These are phyloP conservation scores for Caenorhabditis sp. DNA, from an alignment of 2,888 invertebrate genomes.

Conservation along the genomic window DNA sequence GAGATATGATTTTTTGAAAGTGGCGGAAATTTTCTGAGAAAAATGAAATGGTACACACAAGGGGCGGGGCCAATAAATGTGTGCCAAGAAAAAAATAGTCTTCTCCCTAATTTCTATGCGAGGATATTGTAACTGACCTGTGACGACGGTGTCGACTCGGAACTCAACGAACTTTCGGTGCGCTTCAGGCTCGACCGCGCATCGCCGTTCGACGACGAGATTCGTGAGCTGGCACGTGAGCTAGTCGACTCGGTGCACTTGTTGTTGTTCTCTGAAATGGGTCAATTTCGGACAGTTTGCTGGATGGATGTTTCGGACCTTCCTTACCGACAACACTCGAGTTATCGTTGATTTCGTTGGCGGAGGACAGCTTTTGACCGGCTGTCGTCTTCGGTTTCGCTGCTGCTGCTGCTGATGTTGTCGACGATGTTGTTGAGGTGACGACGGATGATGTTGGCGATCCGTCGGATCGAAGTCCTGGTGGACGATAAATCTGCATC, in stretches of 20 bases:
- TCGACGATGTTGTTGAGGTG: not conserved
- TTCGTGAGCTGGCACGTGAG: constrained; percentile 45
- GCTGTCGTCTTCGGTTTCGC: constrained; percentile 55
- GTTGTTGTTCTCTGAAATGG: constrained; percentile 45
- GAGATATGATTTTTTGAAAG: too few species aligned
- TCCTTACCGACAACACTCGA: not conserved
- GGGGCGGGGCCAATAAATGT: too few species aligned
- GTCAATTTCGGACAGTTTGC: too few species aligned
- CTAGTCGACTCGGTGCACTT: constrained; percentile 46
- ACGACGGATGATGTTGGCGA: constrained; percentile 20
- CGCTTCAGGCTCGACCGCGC: constrained; percentile 38
- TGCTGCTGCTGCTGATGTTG: constrained; percentile 25
- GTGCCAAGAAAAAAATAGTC: too few species aligned
- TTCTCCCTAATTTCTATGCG: too few species aligned
- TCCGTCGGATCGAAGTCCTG: constrained; percentile 49
- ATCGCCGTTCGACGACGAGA: constrained; percentile 31
- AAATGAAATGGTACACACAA: too few species aligned
- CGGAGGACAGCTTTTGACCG: constrained; percentile 57
- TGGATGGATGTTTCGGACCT: not conserved
- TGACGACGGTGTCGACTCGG: constrained; percentile 45
- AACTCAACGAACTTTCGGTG: constrained; percentile 50
- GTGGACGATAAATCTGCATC: constrained; percentile 65
- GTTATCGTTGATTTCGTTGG: constrained; percentile 37
- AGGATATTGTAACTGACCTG: constrained; percentile 38
- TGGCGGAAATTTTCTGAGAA: too few species aligned